phyloP scores from a whole-genome alignment of 2,888 invertebrate species.

The Eurytoma adleriae region DNA sequence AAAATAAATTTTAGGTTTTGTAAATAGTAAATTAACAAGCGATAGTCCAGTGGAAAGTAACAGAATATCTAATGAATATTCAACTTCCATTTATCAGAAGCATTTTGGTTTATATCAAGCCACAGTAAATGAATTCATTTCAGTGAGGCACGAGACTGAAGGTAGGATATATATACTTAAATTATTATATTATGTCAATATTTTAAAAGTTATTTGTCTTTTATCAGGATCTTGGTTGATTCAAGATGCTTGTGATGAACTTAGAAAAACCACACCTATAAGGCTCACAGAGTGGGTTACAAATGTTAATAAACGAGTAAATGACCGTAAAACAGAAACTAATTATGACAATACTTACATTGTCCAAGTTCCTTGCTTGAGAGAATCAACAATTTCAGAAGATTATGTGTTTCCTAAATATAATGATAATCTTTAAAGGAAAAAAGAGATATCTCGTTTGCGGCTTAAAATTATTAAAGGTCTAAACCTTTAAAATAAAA shows the following conservation, averaged over 20 bases:
- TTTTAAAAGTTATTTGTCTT: background rate
- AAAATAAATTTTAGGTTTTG: too few species aligned
- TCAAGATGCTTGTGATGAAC: constrained; percentile 43
- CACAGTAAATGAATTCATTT: constrained; percentile 39
- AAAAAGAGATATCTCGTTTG: background rate
- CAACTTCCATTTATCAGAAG: background rate
- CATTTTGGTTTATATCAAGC: constrained; percentile 52
- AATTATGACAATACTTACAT: background rate
- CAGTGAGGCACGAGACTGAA: constrained; percentile 42
- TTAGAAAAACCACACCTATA: constrained; percentile 31
- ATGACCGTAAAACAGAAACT: constrained; percentile 11
- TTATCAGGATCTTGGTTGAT: constrained; percentile 52
- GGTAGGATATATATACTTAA: constrained; percentile 9
- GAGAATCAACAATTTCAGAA: background rate
- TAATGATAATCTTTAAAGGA: background rate
- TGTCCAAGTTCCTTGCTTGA: constrained; percentile 30
- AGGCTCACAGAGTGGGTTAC: constrained; percentile 21
- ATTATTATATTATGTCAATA: background rate
- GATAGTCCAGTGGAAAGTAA: background rate
- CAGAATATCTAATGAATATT: background rate
- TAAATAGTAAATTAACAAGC: background rate
- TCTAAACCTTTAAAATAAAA: too few species aligned
- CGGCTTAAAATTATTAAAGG: too few species aligned
- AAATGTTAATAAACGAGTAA: constrained; percentile 32
- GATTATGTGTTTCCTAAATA: constrained; percentile 28